Evolutionary conservation across 2,888 invertebrate genomes (phyloP).

Genomic region (Watsonalla cultraria): DNA sequence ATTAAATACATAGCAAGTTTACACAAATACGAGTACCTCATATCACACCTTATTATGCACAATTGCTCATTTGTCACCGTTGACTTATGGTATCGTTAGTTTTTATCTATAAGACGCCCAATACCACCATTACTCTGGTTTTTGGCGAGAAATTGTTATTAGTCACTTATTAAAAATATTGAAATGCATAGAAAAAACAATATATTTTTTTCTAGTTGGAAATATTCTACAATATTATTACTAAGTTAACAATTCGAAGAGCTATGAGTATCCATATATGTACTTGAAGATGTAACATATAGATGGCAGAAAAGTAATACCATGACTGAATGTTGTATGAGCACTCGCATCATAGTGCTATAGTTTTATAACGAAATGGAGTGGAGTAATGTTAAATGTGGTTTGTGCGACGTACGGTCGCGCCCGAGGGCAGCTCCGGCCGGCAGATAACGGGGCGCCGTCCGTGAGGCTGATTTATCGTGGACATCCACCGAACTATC

Average conservation of each 20-base stretch:
- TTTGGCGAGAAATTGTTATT: too few species aligned
- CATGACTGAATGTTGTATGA: background rate
- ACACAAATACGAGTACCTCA: constrained; percentile 19
- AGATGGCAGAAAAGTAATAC: background rate
- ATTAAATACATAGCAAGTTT: constrained; percentile 25
- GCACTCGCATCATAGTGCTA: background rate
- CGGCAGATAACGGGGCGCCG: constrained; percentile 53
- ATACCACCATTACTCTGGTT: background rate
- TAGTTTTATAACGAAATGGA: background rate
- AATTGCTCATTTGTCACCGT: constrained; percentile 12
- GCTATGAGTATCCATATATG: too few species aligned
- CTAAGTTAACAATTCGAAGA: too few species aligned
- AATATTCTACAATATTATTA: too few species aligned
- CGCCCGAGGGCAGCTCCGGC: constrained; percentile 36
- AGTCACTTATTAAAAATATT: too few species aligned
- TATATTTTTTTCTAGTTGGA: too few species aligned
- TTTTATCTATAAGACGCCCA: background rate
- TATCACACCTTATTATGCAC: constrained; percentile 21
- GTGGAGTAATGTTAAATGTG: background rate
- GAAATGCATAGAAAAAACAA: too few species aligned
- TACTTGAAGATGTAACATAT: too few species aligned
- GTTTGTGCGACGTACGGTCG: constrained; percentile 18
- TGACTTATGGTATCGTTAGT: background rate
- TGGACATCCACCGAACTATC: constrained; percentile 72
- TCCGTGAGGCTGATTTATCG: constrained; percentile 69